phyloP scores from a whole-genome alignment of 2,113 vertebrate species.

The Coptodon rendalli region DNA sequence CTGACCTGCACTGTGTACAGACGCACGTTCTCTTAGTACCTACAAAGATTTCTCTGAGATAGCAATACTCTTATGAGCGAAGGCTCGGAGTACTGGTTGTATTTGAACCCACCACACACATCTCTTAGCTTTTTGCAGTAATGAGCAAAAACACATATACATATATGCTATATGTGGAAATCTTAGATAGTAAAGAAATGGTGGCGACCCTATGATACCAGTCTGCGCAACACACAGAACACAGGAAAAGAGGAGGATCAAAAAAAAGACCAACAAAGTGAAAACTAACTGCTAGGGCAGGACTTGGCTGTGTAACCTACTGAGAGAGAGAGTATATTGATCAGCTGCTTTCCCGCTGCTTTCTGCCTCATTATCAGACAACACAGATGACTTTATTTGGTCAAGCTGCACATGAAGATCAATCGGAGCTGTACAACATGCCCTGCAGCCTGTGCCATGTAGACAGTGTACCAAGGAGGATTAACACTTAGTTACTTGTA shows the following conservation, averaged over 20 bases:
- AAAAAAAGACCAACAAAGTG: not conserved
- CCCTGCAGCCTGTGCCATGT: not conserved
- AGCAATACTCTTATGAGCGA: not conserved
- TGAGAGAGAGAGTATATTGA: slow-evolving; percentile 3
- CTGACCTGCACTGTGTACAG: not conserved
- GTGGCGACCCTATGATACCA: not conserved
- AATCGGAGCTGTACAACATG: not conserved
- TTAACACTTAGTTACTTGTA: not conserved
- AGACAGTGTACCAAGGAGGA: not conserved
- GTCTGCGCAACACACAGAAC: not conserved
- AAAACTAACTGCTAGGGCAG: not conserved
- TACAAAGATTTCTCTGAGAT: not conserved
- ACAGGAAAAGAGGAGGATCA: not conserved
- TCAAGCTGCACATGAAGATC: not conserved
- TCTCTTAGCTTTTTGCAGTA: not conserved
- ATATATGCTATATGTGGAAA: not conserved
- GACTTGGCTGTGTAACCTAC: not conserved
- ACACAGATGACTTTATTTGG: not conserved
- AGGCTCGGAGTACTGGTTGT: not conserved
- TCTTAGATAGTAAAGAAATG: not conserved
- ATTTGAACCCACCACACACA: not conserved
- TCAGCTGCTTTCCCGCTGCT: slow-evolving; percentile 37
- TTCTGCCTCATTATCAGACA: slow-evolving; percentile 48
- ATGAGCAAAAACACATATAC: not conserved
- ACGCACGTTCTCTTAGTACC: not conserved